Percentiles rank a stretch among this genome's conserved stretches.
These are phyloP conservation scores for Sclerurus mexicanus DNA, from an alignment of 2,113 vertebrate genomes.

Conservation along the genomic window DNA sequence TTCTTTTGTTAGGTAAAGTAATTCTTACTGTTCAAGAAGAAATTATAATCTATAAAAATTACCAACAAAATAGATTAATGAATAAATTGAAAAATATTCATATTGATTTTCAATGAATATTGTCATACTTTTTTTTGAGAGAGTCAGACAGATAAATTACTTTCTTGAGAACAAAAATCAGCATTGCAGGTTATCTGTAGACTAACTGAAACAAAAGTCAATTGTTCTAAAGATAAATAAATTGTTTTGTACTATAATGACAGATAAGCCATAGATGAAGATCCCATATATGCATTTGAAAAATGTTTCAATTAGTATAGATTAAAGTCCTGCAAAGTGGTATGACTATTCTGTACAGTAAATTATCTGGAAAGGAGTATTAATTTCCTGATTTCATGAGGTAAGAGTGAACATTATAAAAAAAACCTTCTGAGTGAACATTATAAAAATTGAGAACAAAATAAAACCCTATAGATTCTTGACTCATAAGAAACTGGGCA, in stretches of 20 bases:
- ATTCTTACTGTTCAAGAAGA: background rate
- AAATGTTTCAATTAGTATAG: background rate
- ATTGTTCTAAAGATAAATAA: background rate
- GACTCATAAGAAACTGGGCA: rapidly evolving
- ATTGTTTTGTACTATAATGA: background rate
- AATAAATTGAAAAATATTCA: background rate
- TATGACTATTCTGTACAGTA: background rate
- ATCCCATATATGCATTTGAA: background rate
- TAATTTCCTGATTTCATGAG: background rate
- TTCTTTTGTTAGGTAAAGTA: background rate
- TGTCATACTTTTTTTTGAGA: background rate
- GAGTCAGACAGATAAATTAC: background rate
- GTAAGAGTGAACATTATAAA: background rate
- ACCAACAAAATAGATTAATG: background rate
- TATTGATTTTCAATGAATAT: background rate
- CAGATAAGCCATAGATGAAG: background rate
- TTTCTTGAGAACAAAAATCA: background rate
- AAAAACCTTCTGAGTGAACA: background rate
- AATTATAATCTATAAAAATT: background rate
- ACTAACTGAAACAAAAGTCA: background rate
- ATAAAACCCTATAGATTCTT: background rate
- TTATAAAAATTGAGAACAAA: background rate
- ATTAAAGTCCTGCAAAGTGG: background rate
- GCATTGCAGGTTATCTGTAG: background rate
- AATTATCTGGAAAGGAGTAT: background rate